Evolutionary conservation across 2,113 vertebrate species (phyloP), one percentile per base, ranked within the genome.

Genomic region (Gadus chalcogrammus): DNA sequence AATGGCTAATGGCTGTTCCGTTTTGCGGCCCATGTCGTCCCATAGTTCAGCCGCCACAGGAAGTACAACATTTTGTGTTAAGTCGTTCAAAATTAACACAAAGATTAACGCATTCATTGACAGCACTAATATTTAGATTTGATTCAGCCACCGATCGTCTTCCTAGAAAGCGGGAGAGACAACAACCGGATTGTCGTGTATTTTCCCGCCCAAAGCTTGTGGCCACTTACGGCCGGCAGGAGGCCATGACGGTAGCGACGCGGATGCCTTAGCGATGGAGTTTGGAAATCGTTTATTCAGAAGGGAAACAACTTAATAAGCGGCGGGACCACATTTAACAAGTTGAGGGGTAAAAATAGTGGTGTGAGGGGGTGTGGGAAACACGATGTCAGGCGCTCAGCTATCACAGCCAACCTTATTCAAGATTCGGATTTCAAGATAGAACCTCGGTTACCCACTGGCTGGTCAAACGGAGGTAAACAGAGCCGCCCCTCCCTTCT

Each of bases 391-490:
- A 55, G 53, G 3, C 2, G 53, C 12, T 11, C 3, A 1, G 55
- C n/a, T 13, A 58, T 58, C 13, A 58, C 55, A 17, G 5, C 55
- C 2, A 3, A 6, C 16, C 55, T 17, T 4, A 3, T 4, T 58
- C 55, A 17, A 7, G 55, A 58, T 58, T 17, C 15, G 13, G 55
- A 58, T 58, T 58, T 58, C 15, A 58, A 58, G 55, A 58, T 16
- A 17, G n/a, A 9, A 12, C 0, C 64, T 16, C 64, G 28, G 27
- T 65, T 53, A 53, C 22, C 20, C 59, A 77, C 58, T 13, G 20
- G 67, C 27, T 65, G 15, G 38, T 60, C 59, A 27, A 24, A 72
- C 53, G 28, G 27, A 48, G 71, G 31, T 64, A 71, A 38, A 65
- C 17, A 48, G 42, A 48, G 42, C 42, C 42, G 9, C 42, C 42